These are phyloP conservation scores for Eudemis profundana DNA, from an alignment of 2,888 invertebrate species.

Conservation along the genomic window DNA sequence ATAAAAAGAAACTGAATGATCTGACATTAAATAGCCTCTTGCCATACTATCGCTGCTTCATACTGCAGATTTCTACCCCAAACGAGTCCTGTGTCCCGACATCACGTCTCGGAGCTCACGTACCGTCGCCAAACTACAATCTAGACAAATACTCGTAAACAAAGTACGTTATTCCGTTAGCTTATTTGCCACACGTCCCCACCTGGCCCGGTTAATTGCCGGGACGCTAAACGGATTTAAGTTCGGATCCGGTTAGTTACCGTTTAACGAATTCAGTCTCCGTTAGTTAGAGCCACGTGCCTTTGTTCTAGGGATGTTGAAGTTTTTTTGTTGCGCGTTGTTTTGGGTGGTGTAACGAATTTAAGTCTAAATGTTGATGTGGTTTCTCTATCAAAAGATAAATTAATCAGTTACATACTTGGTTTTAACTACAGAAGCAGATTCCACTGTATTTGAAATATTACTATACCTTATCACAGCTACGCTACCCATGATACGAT, in stretches of 20 bases:
- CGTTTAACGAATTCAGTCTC: slow-evolving; percentile 45
- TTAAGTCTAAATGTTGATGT: slow-evolving; percentile 17
- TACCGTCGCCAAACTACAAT: slow-evolving; percentile 22
- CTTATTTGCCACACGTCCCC: slow-evolving; percentile 44
- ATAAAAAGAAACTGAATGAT: too few species aligned
- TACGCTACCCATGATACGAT: too few species aligned
- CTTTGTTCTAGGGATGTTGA: slow-evolving; percentile 32
- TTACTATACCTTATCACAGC: too few species aligned
- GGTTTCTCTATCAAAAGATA: not conserved
- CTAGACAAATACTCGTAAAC: slow-evolving; percentile 37
- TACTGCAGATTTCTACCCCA: not conserved
- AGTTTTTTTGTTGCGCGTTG: slow-evolving; percentile 4
- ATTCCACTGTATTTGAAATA: too few species aligned
- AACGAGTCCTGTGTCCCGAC: not conserved
- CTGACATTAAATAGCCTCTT: too few species aligned
- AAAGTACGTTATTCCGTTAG: slow-evolving; percentile 42
- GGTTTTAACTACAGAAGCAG: too few species aligned
- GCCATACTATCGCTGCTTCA: not conserved
- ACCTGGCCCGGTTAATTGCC: slow-evolving; percentile 42
- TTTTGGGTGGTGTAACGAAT: slow-evolving; percentile 17
- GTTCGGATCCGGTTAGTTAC: slow-evolving; percentile 42
- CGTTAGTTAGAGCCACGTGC: slow-evolving; percentile 41
- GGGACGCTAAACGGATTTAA: slow-evolving; percentile 43
- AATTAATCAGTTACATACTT: too few species aligned
- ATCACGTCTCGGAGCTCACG: slow-evolving; percentile 36